These are phyloP conservation scores for Pseudobourletiella spinata DNA, from an alignment of 1,140 invertebrate species.

Conservation along the genomic window DNA sequence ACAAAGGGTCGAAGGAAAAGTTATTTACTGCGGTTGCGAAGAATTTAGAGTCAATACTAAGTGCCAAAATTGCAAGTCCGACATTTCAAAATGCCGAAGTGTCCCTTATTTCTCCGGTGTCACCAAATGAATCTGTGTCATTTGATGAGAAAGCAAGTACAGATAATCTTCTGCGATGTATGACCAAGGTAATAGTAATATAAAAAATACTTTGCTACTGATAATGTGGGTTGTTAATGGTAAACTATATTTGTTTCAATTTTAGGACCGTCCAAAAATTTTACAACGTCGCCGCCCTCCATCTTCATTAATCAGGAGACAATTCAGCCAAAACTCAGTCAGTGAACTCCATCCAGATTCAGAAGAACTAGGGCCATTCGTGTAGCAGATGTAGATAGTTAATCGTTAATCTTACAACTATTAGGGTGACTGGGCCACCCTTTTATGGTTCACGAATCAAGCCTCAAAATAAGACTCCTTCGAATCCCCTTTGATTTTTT, in stretches of 20 bases:
- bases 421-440: too few relatives aligned
- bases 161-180: neutral
- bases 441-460: too few relatives aligned
- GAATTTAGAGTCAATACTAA: neutral
- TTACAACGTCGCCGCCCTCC: neutral
- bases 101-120: neutral
- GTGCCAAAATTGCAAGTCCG: too few relatives aligned
- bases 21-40: neutral
- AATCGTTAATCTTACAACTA: too few relatives aligned
- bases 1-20: neutral
- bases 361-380: neutral
- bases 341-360: neutral
- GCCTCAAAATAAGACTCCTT: too few relatives aligned
- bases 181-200: conserved; percentile 10
- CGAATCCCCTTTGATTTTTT: too few relatives aligned
- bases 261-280: neutral
- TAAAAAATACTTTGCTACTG: neutral
- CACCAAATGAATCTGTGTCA: neutral
- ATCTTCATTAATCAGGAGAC: neutral
- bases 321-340: neutral
- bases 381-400: neutral
- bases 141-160: neutral
- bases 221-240: neutral
- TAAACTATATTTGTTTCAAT: neutral
- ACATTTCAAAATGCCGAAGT: neutral